A percentile compares a stretch with the other conserved stretches of the same genome.
Evolutionary conservation across 2,888 invertebrate genomes (phyloP).

Genomic region (Yponomeuta malinellus): DNA sequence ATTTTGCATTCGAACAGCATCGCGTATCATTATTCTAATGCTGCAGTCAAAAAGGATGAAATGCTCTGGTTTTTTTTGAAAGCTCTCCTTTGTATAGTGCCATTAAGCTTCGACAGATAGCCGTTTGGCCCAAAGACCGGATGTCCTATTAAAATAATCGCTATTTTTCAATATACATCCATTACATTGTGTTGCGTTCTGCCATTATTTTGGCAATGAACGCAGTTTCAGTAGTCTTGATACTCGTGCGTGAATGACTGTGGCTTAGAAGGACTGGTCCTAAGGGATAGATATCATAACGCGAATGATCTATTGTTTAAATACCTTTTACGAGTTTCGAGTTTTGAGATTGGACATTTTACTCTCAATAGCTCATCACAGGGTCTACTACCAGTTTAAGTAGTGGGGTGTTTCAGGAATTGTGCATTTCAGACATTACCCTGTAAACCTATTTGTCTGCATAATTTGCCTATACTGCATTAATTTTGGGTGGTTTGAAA

Average conservation of each 20-base stretch:
- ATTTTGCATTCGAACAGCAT: constrained; percentile 27
- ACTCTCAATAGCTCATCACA: no score
- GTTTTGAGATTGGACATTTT: no score
- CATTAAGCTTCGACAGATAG: constrained; percentile 37
- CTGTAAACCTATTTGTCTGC: no score
- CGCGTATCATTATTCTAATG: constrained; percentile 61
- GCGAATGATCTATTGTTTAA: no score
- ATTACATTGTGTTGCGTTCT: constrained; percentile 42
- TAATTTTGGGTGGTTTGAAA: no score
- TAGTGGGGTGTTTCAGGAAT: no score
- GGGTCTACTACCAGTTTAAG: no score
- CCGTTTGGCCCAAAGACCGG: constrained; percentile 39
- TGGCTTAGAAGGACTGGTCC: no score
- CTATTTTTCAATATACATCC: constrained; percentile 64
- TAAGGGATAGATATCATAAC: not conserved
- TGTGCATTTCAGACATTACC: no score
- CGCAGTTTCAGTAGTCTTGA: constrained; percentile 30
- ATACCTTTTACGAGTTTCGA: no score
- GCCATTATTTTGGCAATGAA: constrained; percentile 35
- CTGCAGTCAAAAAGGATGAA: constrained; percentile 22
- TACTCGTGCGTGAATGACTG: constrained; percentile 27
- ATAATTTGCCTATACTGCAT: no score
- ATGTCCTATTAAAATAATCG: constrained; percentile 72
- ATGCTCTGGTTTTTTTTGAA: constrained; percentile 17
- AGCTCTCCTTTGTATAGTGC: constrained; percentile 25